Evolutionary conservation across 1,140 invertebrate genomes (phyloP).

Genomic region (Macrosteles quadrilineatus): DNA sequence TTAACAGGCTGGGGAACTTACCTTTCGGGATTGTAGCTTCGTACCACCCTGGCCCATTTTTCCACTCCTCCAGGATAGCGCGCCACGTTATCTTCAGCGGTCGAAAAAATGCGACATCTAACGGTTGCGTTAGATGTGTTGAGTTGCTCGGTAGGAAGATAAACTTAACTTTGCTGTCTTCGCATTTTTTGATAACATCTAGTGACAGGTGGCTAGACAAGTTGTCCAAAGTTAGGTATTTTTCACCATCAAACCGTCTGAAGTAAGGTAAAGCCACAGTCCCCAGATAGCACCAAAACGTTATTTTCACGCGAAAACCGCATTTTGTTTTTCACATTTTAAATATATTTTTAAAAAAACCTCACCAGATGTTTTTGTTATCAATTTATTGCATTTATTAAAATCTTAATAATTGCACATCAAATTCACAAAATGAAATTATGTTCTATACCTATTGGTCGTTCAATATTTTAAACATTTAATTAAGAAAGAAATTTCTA

Average conservation of each 20-base stretch:
- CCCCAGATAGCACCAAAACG: no score
- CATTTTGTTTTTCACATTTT: no score
- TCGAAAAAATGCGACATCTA: constrained; percentile 49
- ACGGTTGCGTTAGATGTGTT: constrained; percentile 50
- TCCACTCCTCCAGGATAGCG: constrained; percentile 45
- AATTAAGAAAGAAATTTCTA: no score
- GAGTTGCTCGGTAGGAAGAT: constrained; percentile 47
- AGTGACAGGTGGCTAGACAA: constrained; percentile 47
- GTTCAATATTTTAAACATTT: no score
- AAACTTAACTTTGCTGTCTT: constrained; percentile 32
- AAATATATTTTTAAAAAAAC: no score
- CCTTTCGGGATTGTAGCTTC: constrained; percentile 39
- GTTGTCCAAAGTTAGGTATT: constrained; percentile 48
- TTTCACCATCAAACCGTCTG: not conserved
- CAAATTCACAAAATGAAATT: no score
- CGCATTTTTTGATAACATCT: constrained; percentile 44
- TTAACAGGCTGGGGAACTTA: constrained; percentile 35
- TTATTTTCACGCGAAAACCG: no score
- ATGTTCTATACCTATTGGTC: no score
- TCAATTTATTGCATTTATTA: no score
- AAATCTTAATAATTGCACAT: no score
- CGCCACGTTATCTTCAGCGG: constrained; percentile 49
- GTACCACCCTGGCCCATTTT: constrained; percentile 29
- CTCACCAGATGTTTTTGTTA: no score
- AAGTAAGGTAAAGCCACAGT: constrained; percentile 23